Evolutionary conservation across 2,797 vertebrate species (phyloP).

Genomic region (Cuculus canorus): DNA sequence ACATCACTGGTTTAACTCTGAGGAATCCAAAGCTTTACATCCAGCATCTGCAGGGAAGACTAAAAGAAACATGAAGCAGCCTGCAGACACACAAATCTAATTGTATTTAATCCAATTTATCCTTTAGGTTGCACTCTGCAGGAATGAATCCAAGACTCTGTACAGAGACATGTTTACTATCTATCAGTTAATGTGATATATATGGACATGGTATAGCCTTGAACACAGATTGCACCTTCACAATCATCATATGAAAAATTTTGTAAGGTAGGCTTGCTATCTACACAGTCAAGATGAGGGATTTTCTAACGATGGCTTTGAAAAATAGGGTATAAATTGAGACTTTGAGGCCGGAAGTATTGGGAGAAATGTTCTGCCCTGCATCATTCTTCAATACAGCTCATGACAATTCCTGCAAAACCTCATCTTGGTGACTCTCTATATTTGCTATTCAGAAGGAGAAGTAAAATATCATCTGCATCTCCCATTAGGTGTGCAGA

Average conservation of each 20-base stretch:
- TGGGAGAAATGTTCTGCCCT: background rate
- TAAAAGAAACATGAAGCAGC: background rate
- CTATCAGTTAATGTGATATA: background rate
- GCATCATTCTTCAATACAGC: background rate
- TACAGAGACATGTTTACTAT: background rate
- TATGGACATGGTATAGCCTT: background rate
- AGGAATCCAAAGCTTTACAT: background rate
- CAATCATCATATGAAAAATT: background rate
- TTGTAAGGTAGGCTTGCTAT: background rate
- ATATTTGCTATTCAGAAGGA: background rate
- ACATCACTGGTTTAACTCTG: accelerated
- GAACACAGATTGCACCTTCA: background rate
- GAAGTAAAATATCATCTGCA: background rate
- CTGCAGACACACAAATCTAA: background rate
- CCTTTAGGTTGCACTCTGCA: background rate
- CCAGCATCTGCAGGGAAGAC: background rate
- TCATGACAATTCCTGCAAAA: background rate
- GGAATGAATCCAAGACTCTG: background rate
- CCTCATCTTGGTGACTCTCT: background rate
- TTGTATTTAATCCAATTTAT: constrained; percentile 20
- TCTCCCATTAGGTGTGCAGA: background rate
- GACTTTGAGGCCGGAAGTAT: background rate
- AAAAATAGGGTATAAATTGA: background rate
- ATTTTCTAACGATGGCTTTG: background rate
- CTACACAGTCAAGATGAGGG: background rate